Base-by-base conservation (phyloP, 1,140 invertebrate species). In the Coenobita brevimanus region DNA sequence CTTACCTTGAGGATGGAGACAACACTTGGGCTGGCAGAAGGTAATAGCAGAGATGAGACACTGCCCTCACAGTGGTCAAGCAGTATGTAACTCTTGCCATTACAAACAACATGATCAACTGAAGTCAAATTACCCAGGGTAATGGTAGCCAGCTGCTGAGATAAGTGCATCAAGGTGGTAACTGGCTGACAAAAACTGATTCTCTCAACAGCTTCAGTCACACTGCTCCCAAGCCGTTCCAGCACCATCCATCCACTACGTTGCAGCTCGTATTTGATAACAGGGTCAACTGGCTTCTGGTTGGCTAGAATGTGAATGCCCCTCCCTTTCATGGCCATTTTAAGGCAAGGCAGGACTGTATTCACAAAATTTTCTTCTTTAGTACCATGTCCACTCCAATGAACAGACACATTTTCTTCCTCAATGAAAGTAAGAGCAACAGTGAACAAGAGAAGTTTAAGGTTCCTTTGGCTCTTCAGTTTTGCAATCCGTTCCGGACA, bases 261-360 rank as follows among this genome's bases (percentile, higher is more conserved):
- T 46, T 87, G 76, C 24, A 87, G 38, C 33, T 87, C 85, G 71
- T 80, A 87, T 30, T 80, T 87, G 17, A 87, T 69, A 2, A 71
- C 76, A 60, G 85, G 85, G 30, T 87, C 57, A 6, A 81, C 50
- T 21, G 62, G 21, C 54, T 87, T 87, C 24, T 87, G 85, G 43
- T 57, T 87, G 30, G 78, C 85, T 50, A 87, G 33, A 24, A 87
- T 80, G 36, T 71, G 62, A 64, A 87, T 71, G 17, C 79, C 69
- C 33, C 67, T 87, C 46, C 50, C 69, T 36, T 67, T 80, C 38
- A 87, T 33, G 57, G 46, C 27, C 21, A 64, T 69, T 10, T 60
- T 33, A 24, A 87, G 85, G 33, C 76, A 57, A 10, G 67, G 43
- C 36, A 87, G 30, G 27, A 87, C 33, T 8, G 50, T 38, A 36